These are phyloP conservation scores for Neogobius melanostomus DNA, from an alignment of 2,113 vertebrate species.

Conservation along the genomic window DNA sequence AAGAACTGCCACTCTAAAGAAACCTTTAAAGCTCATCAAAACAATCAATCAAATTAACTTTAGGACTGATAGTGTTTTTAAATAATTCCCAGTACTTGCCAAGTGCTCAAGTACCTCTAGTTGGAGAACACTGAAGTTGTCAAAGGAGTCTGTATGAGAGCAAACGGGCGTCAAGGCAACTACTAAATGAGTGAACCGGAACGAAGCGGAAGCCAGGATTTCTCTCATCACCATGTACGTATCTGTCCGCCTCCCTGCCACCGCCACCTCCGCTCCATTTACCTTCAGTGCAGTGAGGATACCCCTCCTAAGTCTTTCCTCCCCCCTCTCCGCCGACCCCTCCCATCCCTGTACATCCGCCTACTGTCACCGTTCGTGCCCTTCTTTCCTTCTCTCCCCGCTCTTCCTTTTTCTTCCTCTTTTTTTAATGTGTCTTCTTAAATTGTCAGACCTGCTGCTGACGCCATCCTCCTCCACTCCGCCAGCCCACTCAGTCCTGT, in stretches of 20 bases:
- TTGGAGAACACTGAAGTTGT: neutral
- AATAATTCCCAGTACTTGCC: too few species aligned
- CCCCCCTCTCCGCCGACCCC: slow-evolving; percentile 38
- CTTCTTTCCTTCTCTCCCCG: slow-evolving; percentile 19
- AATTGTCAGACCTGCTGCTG: slow-evolving; percentile 73
- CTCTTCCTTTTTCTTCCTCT: slow-evolving; percentile 41
- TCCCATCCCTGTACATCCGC: slow-evolving; percentile 51
- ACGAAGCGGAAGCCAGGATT: slow-evolving; percentile 54
- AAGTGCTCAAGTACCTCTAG: too few species aligned
- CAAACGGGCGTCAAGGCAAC: neutral
- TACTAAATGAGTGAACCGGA: slow-evolving; percentile 15
- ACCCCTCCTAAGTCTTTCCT: slow-evolving; percentile 55
- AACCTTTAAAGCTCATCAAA: too few species aligned
- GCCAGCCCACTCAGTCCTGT: slow-evolving; percentile 77
- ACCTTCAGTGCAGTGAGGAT: slow-evolving; percentile 48
- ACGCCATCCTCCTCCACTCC: slow-evolving; percentile 78
- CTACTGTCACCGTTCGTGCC: slow-evolving; percentile 37
- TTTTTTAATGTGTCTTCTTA: slow-evolving; percentile 71
- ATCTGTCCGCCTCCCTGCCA: slow-evolving; percentile 35
- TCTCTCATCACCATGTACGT: slow-evolving; percentile 48
- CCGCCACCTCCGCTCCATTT: slow-evolving; percentile 18
- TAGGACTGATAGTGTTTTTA: too few species aligned
- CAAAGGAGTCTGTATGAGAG: neutral
- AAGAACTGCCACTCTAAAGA: too few species aligned
- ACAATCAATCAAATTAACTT: too few species aligned